Conservation (phyloP, 2,113 vertebrate genomes). For the Rhinichthys klamathensis region DNA sequence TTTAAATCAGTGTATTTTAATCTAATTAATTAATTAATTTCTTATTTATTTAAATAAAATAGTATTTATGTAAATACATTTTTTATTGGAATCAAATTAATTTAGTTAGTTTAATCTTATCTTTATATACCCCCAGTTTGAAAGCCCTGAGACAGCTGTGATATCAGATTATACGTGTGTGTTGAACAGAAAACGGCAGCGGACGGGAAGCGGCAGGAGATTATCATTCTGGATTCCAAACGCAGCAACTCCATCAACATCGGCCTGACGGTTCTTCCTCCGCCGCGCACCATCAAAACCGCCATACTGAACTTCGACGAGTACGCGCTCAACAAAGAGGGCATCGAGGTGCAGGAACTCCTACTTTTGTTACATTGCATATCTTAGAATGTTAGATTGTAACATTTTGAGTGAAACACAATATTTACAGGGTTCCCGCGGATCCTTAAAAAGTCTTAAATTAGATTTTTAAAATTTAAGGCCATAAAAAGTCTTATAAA, state of each 20-base stretch:
- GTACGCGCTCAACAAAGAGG: slow-evolving; percentile 98
- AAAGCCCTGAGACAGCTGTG: too few species aligned
- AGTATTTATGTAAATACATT: too few species aligned
- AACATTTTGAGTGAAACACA: not conserved
- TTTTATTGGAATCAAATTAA: too few species aligned
- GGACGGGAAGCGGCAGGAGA: slow-evolving; percentile 92
- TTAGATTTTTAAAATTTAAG: too few species aligned
- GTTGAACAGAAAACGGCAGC: slow-evolving; percentile 86
- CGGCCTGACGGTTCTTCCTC: slow-evolving; percentile 92
- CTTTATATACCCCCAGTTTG: too few species aligned
- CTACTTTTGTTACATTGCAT: not conserved
- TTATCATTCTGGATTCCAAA: slow-evolving; percentile 96
- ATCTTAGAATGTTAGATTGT: not conserved
- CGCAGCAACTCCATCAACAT: slow-evolving; percentile 98
- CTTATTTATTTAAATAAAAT: too few species aligned
- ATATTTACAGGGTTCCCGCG: too few species aligned
- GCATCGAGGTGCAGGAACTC: slow-evolving; percentile 86
- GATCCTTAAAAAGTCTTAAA: too few species aligned
- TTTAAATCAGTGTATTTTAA: too few species aligned
- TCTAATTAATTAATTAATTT: too few species aligned
- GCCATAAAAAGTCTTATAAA: too few species aligned
- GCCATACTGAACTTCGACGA: slow-evolving; percentile 98
- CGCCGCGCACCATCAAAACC: slow-evolving; percentile 95
- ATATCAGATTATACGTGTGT: not conserved
- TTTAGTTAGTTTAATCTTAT: too few species aligned